Evolutionary conservation across 2,113 vertebrate species (phyloP).

Genomic region (Chlamydotis undulata): DNA sequence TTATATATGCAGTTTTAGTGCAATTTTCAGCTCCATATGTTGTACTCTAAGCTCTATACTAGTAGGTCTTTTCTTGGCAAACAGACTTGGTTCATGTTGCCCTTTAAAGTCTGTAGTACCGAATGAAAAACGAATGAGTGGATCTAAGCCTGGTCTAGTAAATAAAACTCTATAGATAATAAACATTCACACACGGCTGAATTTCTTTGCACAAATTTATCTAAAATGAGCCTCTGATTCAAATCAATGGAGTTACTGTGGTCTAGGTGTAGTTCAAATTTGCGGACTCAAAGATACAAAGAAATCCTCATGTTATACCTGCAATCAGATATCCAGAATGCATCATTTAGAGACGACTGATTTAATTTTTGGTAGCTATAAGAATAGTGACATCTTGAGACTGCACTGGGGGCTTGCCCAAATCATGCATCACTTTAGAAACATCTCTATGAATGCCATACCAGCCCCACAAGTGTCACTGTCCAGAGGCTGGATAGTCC

Average conservation of each 20-base stretch:
- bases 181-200: neutral
- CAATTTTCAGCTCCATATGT: neutral
- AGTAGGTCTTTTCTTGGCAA: neutral
- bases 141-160: neutral
- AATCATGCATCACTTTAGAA: neutral
- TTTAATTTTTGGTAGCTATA: neutral
- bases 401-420: neutral
- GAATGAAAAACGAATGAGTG: neutral
- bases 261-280: neutral
- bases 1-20: neutral
- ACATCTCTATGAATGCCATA: neutral
- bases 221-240: neutral
- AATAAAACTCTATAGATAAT: neutral
- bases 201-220: neutral
- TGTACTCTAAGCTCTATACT: neutral
- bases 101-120: neutral
- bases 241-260: neutral
- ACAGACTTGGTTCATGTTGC: neutral
- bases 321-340: neutral
- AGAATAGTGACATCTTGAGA: fast-evolving
- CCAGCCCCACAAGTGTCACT: neutral
- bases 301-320: neutral
- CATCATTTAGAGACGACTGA: neutral
- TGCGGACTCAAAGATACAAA: neutral
- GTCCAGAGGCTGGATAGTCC: neutral